phyloP scores from a whole-genome alignment of 1,140 invertebrate genomes.

The Achroia grisella region DNA sequence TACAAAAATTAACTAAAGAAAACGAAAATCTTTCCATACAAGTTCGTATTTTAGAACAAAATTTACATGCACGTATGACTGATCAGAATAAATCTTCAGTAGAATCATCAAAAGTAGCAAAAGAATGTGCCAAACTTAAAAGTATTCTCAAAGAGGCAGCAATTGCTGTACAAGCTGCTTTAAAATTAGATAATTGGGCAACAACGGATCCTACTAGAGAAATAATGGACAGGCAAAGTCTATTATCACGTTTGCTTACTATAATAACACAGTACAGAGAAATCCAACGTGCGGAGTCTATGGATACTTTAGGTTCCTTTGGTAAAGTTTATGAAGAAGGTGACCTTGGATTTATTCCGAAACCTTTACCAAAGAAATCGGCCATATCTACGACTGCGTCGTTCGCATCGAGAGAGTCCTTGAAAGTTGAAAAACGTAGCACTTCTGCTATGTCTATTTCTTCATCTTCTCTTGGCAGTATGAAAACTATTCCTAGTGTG shows the following conservation, averaged over 20 bases:
- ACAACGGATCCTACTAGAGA: constrained; percentile 40
- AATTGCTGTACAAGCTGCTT: constrained; percentile 73
- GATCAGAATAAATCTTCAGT: constrained; percentile 66
- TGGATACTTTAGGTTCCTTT: constrained; percentile 60
- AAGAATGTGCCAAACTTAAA: constrained; percentile 72
- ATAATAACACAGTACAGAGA: constrained; percentile 62
- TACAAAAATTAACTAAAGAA: constrained; percentile 59
- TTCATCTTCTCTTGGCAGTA: constrained; percentile 32
- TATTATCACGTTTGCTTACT: constrained; percentile 72
- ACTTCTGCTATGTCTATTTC: constrained; percentile 18
- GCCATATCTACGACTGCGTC: constrained; percentile 11
- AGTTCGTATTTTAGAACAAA: constrained; percentile 74
- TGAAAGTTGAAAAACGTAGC: constrained; percentile 22
- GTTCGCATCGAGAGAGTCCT: constrained; percentile 25
- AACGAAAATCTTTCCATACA: constrained; percentile 62
- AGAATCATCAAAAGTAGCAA: constrained; percentile 66
- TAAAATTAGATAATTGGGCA: constrained; percentile 71
- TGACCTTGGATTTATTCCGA: constrained; percentile 74
- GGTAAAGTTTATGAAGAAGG: constrained; percentile 70
- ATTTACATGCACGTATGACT: constrained; percentile 70
- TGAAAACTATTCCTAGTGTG: constrained; percentile 55
- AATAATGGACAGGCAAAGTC: constrained; percentile 70
- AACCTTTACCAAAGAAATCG: constrained; percentile 36
- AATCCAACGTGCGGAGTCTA: constrained; percentile 45
- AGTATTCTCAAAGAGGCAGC: constrained; percentile 76